Evolutionary conservation across 2,888 invertebrate species (phyloP).

Genomic region (Drosophila buzzatii): DNA sequence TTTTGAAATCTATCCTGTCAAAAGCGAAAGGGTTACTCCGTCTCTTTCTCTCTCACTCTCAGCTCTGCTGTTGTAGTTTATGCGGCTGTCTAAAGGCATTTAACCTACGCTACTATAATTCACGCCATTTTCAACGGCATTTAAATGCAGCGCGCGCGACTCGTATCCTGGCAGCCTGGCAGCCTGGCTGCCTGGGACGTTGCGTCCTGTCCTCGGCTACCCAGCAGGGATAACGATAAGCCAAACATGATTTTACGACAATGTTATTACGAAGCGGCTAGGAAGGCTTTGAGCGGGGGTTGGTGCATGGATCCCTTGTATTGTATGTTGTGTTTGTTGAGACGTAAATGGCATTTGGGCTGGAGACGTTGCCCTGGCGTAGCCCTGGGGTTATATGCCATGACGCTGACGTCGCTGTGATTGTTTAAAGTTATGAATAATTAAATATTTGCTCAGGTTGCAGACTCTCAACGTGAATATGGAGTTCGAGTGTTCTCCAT

Average conservation of each 20-base stretch:
- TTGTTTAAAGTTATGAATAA: constrained; percentile 85
- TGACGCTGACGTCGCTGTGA: constrained; percentile 74
- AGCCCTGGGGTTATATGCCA: constrained; percentile 57
- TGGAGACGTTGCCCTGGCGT: constrained; percentile 28
- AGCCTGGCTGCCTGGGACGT: constrained; percentile 31
- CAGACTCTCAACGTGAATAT: constrained; percentile 25
- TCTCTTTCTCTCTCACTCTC: not conserved
- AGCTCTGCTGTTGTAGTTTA: constrained; percentile 69
- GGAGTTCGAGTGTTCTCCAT: constrained; percentile 32
- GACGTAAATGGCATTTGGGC: constrained; percentile 61
- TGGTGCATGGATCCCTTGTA: constrained; percentile 38
- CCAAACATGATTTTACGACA: constrained; percentile 84
- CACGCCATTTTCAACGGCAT: constrained; percentile 79
- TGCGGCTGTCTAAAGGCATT: constrained; percentile 81
- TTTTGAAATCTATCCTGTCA: constrained; percentile 61
- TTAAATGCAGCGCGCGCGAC: constrained; percentile 76
- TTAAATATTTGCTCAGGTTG: constrained; percentile 83
- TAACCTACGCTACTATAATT: constrained; percentile 84
- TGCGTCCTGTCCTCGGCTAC: constrained; percentile 36
- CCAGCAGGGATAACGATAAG: constrained; percentile 73
- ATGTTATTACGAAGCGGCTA: constrained; percentile 77
- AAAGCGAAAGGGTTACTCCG: constrained; percentile 72
- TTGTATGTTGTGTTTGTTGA: constrained; percentile 67
- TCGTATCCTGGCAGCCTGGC: constrained; percentile 48
- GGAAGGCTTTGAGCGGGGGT: constrained; percentile 11